These are phyloP conservation scores for Falco berigora DNA, from an alignment of 2,797 vertebrate genomes.

Conservation along the genomic window DNA sequence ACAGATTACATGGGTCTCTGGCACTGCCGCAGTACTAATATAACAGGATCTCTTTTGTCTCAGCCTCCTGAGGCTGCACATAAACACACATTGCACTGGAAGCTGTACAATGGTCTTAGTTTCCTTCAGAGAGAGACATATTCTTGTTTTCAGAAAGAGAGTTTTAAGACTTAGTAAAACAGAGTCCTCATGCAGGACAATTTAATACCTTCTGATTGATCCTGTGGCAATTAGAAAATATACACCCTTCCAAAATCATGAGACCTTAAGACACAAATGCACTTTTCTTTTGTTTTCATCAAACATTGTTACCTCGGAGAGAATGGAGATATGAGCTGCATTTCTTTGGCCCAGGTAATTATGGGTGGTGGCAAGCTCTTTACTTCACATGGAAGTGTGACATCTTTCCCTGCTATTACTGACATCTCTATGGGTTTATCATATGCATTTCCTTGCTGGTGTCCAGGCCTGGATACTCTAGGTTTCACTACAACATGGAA, in stretches of 20 bases:
- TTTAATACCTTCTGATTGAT: neutral
- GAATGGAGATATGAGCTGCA: conserved; percentile 90
- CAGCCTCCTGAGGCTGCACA: neutral
- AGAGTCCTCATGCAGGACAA: neutral
- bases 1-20: neutral
- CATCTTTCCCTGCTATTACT: conserved; percentile 81
- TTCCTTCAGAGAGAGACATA: neutral
- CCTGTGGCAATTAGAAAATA: neutral
- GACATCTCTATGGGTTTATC: conserved; percentile 76
- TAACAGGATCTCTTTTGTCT: neutral
- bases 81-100: neutral
- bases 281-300: neutral
- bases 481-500: conserved; percentile 83
- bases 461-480: conserved; percentile 69
- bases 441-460: conserved; percentile 45
- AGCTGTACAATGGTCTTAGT: neutral
- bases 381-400: conserved; percentile 88
- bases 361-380: conserved; percentile 88
- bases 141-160: neutral
- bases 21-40: neutral
- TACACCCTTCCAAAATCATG: neutral
- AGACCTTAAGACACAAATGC: neutral
- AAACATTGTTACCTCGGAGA: conserved; percentile 82
- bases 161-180: neutral
- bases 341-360: conserved; percentile 92